phyloP scores from a whole-genome alignment of 2,888 invertebrate species.

The Iphiclides podalirius region DNA sequence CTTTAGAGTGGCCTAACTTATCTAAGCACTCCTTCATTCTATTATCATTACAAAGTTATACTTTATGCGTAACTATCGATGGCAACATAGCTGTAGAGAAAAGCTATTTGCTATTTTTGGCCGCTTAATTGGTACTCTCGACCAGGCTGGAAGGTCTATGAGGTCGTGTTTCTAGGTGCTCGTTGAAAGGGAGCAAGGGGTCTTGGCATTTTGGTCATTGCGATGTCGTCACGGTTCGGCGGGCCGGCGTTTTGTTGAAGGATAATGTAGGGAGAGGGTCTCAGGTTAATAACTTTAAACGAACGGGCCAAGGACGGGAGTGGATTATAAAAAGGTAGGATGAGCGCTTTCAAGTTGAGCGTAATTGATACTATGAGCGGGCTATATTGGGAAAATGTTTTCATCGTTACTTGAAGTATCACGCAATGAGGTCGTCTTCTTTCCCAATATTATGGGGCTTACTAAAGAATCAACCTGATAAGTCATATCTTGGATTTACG shows the following conservation, averaged over 20 bases:
- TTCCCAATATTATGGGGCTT: too few species aligned
- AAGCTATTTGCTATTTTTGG: slow-evolving; percentile 59
- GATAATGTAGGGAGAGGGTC: slow-evolving; percentile 43
- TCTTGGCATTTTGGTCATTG: slow-evolving; percentile 46
- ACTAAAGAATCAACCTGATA: too few species aligned
- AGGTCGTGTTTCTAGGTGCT: slow-evolving; percentile 11
- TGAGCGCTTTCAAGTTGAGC: slow-evolving; percentile 10
- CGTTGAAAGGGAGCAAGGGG: slow-evolving; percentile 31
- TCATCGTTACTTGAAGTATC: neutral
- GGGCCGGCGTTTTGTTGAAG: slow-evolving; percentile 42
- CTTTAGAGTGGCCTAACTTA: too few species aligned
- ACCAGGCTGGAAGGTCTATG: slow-evolving; percentile 35
- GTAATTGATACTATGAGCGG: slow-evolving; percentile 14
- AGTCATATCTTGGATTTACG: too few species aligned
- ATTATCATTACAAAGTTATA: too few species aligned
- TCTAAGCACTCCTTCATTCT: too few species aligned
- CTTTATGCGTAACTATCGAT: too few species aligned
- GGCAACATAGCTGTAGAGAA: slow-evolving; percentile 55
- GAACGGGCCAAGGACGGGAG: slow-evolving; percentile 54
- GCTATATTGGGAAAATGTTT: slow-evolving; percentile 11
- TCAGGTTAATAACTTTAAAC: slow-evolving; percentile 34
- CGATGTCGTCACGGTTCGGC: slow-evolving; percentile 51
- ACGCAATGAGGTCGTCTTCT: too few species aligned
- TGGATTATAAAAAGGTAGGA: slow-evolving; percentile 39
- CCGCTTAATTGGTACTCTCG: slow-evolving; percentile 37